Evolutionary conservation across 2,113 vertebrate genomes (phyloP), one percentile per base, ranked within the genome.

Genomic region (Oryzias woworae): DNA sequence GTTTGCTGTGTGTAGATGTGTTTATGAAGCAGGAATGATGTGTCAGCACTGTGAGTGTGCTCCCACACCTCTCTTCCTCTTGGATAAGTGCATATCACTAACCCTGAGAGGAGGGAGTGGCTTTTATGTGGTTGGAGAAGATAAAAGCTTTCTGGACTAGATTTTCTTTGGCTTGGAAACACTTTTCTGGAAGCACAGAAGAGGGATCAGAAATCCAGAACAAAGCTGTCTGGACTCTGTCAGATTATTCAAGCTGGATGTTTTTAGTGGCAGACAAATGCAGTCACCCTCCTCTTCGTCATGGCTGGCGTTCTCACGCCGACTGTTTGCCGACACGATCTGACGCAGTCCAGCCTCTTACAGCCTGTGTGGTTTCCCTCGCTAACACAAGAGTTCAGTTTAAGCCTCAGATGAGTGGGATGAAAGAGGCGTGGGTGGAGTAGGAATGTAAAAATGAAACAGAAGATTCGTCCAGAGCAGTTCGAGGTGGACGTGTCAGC

Each of bases 311-410:
- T 58, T 73, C 42, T 53, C 42, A 36, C 52, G 49, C 58, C n/a
- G 10, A 52, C 66, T 65, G 66, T 62, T 47, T 71, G 14, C 69
- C 84, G 83, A 87, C 74, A 46, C 81, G 78, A 90, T 91, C 41
- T 41, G 82, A 77, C 72, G 82, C 44, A 78, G 36, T 36, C 36
- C 36, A 36, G 70, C 74, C 89, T 87, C 87, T 82, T 80, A 85
- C 85, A 82, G 80, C 54, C 75, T 53, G 49, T 78, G 36, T 36
- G 36, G 8, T 12, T 36, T 36, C 8, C 59, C 53, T 67, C 75
- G 56, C 58, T 63, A 67, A 56, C 78, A 44, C 66, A 76, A 62
- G 64, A 85, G 87, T 89, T 85, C 79, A 77, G 84, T 86, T 77
- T 81, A 67, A 83, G 76, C 78, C 66, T 73, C 51, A 70, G 61